A percentile compares a stretch with the other conserved stretches of the same genome.
Conservation (phyloP, 2,888 invertebrate genomes). For the Adelognathus sp. region DNA sequence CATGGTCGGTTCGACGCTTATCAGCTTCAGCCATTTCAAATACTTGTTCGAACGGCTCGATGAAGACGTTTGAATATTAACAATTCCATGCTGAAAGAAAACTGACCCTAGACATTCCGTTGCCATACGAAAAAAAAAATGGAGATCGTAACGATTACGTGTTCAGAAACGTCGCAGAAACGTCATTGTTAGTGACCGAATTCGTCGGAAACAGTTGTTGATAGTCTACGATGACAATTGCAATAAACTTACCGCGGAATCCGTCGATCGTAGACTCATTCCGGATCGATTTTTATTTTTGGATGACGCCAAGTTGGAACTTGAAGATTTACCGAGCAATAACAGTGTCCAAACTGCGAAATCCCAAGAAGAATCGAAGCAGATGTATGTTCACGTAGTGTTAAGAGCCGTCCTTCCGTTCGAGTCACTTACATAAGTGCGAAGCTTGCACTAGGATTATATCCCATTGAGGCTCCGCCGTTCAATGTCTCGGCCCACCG, state of each 20-base stretch:
- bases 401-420: neutral
- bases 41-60: constrained; percentile 57
- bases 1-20: constrained; percentile 93
- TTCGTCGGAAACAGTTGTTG: too few relatives aligned
- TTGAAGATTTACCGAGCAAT: neutral
- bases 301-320: neutral
- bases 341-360: neutral
- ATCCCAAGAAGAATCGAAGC: neutral
- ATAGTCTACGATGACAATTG: too few relatives aligned
- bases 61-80: constrained; percentile 5
- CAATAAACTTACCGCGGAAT: constrained; percentile 27
- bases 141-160: too few relatives aligned
- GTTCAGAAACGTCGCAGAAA: too few relatives aligned
- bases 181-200: too few relatives aligned
- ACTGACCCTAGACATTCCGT: neutral
- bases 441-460: constrained; percentile 1
- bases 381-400: neutral
- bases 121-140: too few relatives aligned
- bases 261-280: constrained; percentile 8
- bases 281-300: neutral
- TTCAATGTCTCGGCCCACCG: constrained; percentile 12
- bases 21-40: constrained; percentile 74
- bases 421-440: constrained; percentile 20
- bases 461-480: constrained; percentile 19
- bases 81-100: constrained; percentile 25